Evolutionary conservation across 2,113 vertebrate species (phyloP), one percentile per base, ranked within the genome.

Genomic region (Ailuropoda melanoleuca): DNA sequence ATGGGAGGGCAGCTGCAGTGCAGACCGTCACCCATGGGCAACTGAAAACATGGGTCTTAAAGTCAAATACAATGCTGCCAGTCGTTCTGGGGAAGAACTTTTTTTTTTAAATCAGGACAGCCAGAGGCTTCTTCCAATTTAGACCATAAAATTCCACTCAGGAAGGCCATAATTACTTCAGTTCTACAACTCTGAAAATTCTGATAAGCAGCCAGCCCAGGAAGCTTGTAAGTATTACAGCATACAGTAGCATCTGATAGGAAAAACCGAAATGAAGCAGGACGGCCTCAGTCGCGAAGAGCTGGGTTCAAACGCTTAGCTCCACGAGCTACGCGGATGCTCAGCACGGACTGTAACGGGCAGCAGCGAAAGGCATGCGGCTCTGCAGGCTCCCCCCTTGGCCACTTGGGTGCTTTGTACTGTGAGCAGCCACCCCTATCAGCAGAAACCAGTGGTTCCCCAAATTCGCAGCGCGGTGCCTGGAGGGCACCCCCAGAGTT

Each of bases 181-280:
- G 77, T 80, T 88, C 68, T 78, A 74, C 39, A 89, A 81, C 78
- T 85, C 90, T 77, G 58, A 95, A 81, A 77, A 93, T 64, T 78
- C 74, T 12, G 50, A 55, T 55, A 94, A 96, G 81, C 39, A 88
- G 86, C 60, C 66, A 87, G 55, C 81, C 75, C 85, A 66, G 74
- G 93, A 83, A 88, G 34, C n/a, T 84, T 48, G 50, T 81, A 66
- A 89, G 81, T 75, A 85, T 85, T 43, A 66, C 8, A 81, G 48
- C 12, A 1, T 39, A 70, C 34, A 62, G 74, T 12, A 64, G 58
- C 58, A 78, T 26, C 26, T 1, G 7, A 78, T 8, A 72, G 53
- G 77, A 90, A 72, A 72, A 86, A 87, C 53, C 60, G 39, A 89
- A 93, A 78, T 84, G 74, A 90, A 96, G 90, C 46, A 78, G 53